These are phyloP conservation scores for Netelia fuscicornis DNA, from an alignment of 2,888 invertebrate genomes.

Conservation along the genomic window DNA sequence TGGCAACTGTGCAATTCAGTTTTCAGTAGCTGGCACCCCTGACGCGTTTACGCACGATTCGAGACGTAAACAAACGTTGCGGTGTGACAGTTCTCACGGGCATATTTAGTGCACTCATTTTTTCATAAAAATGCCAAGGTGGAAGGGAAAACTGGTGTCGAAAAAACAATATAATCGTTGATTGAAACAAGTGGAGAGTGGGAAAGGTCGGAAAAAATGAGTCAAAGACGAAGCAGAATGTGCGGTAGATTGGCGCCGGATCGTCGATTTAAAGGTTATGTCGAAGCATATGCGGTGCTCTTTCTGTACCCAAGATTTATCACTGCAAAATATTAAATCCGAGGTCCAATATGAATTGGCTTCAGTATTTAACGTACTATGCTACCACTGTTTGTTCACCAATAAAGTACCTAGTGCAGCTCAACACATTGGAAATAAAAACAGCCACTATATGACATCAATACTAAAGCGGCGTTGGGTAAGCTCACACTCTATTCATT, in stretches of 20 bases:
- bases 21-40: constrained; percentile 37
- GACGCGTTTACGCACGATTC: constrained; percentile 18
- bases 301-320: constrained; percentile 43
- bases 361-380: constrained; percentile 46
- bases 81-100: constrained; percentile 9
- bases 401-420: constrained; percentile 26
- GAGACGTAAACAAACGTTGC: constrained; percentile 11
- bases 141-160: constrained; percentile 35
- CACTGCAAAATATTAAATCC: constrained; percentile 47
- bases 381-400: constrained; percentile 37
- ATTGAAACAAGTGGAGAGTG: constrained; percentile 39
- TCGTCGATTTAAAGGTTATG: constrained; percentile 43
- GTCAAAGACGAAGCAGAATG: constrained; percentile 12
- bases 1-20: constrained; percentile 42
- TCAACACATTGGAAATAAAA: constrained; percentile 11
- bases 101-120: neutral
- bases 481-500: constrained; percentile 20
- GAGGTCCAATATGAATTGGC: constrained; percentile 42
- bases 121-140: constrained; percentile 25
- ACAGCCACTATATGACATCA: constrained; percentile 15
- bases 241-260: constrained; percentile 38
- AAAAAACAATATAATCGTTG: constrained; percentile 35
- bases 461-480: constrained; percentile 54
- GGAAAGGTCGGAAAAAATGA: constrained; percentile 34
- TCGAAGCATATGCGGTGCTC: constrained; percentile 48